Conservation (phyloP, 2,113 vertebrate genomes). For the Pollachius pollachius region DNA sequence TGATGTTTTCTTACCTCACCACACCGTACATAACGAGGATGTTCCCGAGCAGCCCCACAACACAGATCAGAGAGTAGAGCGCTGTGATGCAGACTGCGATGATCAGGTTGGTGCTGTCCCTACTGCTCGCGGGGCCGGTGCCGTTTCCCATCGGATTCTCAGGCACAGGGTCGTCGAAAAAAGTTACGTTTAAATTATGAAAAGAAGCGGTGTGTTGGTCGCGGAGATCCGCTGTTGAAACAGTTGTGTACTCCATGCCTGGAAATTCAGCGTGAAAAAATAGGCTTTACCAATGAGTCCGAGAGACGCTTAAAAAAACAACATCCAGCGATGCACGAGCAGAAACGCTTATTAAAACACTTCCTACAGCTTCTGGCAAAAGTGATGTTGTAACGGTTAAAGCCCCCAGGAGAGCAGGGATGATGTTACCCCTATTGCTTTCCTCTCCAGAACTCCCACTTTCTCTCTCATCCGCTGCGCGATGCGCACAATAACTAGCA, state of each 20-base stretch:
- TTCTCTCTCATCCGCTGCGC: no score
- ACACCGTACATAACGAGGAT: slow-evolving; percentile 94
- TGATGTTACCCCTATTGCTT: no score
- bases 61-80: slow-evolving; percentile 89
- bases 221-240: slow-evolving; percentile 46
- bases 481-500: no score
- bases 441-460: no score
- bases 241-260: slow-evolving; percentile 76
- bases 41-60: slow-evolving; percentile 93
- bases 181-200: slow-evolving; percentile 67
- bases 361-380: no score
- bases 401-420: no score
- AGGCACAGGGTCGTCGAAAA: slow-evolving; percentile 41
- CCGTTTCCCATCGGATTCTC: slow-evolving; percentile 58
- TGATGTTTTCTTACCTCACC: neutral
- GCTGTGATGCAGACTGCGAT: slow-evolving; percentile 88
- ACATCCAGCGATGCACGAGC: no score
- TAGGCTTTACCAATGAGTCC: neutral
- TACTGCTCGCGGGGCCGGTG: slow-evolving; percentile 47
- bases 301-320: no score
- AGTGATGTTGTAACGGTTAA: no score
- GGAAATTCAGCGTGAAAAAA: neutral
- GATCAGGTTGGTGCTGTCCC: slow-evolving; percentile 73
- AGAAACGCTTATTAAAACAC: no score
- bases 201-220: slow-evolving; percentile 50